These are phyloP conservation scores for Epicampocera succincta DNA, from an alignment of 2,888 invertebrate species.

Conservation along the genomic window DNA sequence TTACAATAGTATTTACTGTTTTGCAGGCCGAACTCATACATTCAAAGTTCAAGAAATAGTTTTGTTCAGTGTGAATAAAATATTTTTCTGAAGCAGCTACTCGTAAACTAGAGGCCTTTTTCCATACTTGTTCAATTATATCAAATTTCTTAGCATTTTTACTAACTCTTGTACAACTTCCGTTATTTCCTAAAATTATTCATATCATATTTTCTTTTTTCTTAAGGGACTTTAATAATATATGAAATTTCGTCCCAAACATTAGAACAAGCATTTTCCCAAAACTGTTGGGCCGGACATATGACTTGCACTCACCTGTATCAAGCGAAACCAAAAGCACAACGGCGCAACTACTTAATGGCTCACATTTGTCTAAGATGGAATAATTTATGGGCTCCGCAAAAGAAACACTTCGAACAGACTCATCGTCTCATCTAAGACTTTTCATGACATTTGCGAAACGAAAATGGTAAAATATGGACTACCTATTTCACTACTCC, in stretches of 20 bases:
- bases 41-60: no score
- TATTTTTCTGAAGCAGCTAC: no score
- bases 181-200: slow-evolving; percentile 18
- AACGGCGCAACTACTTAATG: slow-evolving; percentile 71
- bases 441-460: slow-evolving; percentile 12
- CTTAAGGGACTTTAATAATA: slow-evolving; percentile 53
- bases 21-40: no score
- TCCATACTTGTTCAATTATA: no score
- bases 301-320: slow-evolving; percentile 47
- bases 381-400: slow-evolving; percentile 71
- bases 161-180: background rate
- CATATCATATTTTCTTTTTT: slow-evolving; percentile 2
- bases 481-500: slow-evolving; percentile 45
- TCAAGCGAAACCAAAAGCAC: slow-evolving; percentile 53
- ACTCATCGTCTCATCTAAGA: slow-evolving; percentile 44
- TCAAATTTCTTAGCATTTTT: no score
- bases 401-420: slow-evolving; percentile 43
- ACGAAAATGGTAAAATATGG: slow-evolving; percentile 42
- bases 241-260: slow-evolving; percentile 34
- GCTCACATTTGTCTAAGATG: slow-evolving; percentile 73
- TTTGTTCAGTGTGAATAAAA: no score
- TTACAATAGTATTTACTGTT: no score
- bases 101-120: no score
- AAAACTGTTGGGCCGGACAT: background rate
- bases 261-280: no score